Base-by-base conservation (phyloP, 1,140 invertebrate genomes). In the Bombyx mandarina region DNA sequence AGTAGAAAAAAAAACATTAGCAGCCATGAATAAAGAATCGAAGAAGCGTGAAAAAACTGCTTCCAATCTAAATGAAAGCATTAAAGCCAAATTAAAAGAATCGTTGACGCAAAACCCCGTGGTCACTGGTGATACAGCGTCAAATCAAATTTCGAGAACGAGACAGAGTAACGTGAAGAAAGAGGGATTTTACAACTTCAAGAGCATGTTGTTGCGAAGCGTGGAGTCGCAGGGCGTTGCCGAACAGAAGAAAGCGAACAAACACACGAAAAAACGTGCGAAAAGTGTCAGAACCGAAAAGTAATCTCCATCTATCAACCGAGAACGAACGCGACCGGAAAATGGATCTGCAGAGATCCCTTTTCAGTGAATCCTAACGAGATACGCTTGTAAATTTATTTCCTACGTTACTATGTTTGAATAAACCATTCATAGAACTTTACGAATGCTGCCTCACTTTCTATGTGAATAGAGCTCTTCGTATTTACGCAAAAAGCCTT, bases 171-270 rank as follows among this genome's bases (percentile, higher is more conserved):
- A 74, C 43, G 51, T 56, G 12, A 74, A 74, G 22, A 62, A 69
- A 18, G 60, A 65, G 9, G 71, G 71, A 4, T 74, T 66, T 53
- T 74, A 74, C 51, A 66, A 64, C 56, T 74, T 66, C 47, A 62
- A 67, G 22, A 66, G 61, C 18, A 74, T 74, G 71, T 59, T 71
- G 69, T 53, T 58, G 26, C 66, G 66, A 49, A 64, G 62, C 47
- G 57, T 70, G 35, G 62, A 59, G n/a, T 64, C 62, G n/a, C 69
- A 73, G 53, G 45, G 51, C 7, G 44, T 58, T 8, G 48, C 42
- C 7, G 43, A 50, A 22, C 44, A 46, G 9, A 43, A 22, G 26
- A 67, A 62, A 54, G 58, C 61, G 10, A 60, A 50, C 8, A 66
- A 65, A 45, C 60, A 54, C 26, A 45, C 49, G 18, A 69, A 65